Percentiles rank a stretch among this genome's conserved stretches.
These are phyloP conservation scores for Rotaria socialis DNA, from an alignment of 2,888 invertebrate species.

Conservation along the genomic window DNA sequence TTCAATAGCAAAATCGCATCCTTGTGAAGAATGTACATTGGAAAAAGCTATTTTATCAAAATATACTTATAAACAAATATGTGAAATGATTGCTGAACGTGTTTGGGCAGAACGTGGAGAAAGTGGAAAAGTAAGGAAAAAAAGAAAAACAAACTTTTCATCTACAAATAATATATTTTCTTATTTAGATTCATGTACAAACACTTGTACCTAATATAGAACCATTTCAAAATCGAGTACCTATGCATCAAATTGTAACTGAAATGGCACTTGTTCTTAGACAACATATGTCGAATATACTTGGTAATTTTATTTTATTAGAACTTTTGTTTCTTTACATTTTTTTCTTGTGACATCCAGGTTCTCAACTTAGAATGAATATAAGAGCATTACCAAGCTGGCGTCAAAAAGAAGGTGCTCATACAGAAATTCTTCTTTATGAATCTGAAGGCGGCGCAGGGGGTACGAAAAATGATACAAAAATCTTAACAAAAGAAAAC, in stretches of 20 bases:
- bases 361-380: constrained; percentile 15
- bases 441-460: neutral
- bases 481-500: neutral
- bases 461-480: no score
- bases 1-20: neutral
- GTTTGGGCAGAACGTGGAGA: neutral
- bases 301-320: neutral
- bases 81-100: constrained; percentile 25
- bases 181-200: constrained; percentile 14
- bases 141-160: neutral
- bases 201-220: constrained; percentile 17
- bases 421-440: constrained; percentile 24
- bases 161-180: neutral
- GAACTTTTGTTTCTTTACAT: no score
- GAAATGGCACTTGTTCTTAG: constrained; percentile 26
- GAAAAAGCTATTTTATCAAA: neutral
- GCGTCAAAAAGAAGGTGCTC: constrained; percentile 23
- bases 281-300: constrained; percentile 17
- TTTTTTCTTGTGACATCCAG: neutral
- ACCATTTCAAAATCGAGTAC: constrained; percentile 37
- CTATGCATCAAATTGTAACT: constrained; percentile 26
- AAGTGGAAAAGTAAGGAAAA: neutral
- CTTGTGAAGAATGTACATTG: neutral
- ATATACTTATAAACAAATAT: constrained; percentile 28
- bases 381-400: constrained; percentile 21